Conservation (phyloP, 2,888 invertebrate genomes). For the Acleris holmiana region DNA sequence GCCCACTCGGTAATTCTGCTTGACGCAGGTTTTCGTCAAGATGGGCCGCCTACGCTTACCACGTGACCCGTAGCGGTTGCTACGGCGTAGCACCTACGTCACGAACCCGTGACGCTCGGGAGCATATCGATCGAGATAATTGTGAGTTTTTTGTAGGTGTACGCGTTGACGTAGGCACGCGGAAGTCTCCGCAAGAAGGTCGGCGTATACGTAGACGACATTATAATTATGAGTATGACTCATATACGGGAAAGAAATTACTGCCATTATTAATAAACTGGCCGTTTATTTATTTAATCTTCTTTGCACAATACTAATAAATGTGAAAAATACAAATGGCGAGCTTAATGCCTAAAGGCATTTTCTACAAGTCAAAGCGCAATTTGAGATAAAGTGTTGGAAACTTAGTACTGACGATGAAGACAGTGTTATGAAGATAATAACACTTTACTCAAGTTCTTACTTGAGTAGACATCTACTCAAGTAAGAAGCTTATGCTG, state of each 20-base stretch:
- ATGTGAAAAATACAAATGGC: too few relatives aligned
- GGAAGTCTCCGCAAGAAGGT: conserved; percentile 71
- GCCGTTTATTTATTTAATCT: too few relatives aligned
- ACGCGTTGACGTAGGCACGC: conserved; percentile 48
- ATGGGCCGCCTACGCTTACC: conserved; percentile 53
- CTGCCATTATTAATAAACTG: too few relatives aligned
- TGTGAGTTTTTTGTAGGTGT: conserved; percentile 4
- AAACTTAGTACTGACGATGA: too few relatives aligned
- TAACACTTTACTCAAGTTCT: too few relatives aligned
- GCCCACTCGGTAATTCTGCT: conserved; percentile 49
- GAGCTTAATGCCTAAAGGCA: too few relatives aligned
- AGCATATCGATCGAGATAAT: conserved; percentile 46
- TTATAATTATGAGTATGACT: conserved; percentile 24
- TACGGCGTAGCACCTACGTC: conserved; percentile 65
- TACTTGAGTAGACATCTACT: too few relatives aligned
- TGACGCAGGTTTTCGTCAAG: conserved; percentile 47
- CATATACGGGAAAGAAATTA: conserved; percentile 4
- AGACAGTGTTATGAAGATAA: too few relatives aligned
- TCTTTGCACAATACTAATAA: too few relatives aligned
- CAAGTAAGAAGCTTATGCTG: too few relatives aligned
- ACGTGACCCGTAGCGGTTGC: conserved; percentile 59
- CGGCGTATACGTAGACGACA: conserved; percentile 62
- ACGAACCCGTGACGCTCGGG: conserved; percentile 50
- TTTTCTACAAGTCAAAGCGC: too few relatives aligned
- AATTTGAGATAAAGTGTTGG: too few relatives aligned